A percentile compares a stretch with the other conserved stretches of the same genome.
Evolutionary conservation across 1,140 invertebrate genomes (phyloP).

Genomic region (Chrysomallon squamiferum): DNA sequence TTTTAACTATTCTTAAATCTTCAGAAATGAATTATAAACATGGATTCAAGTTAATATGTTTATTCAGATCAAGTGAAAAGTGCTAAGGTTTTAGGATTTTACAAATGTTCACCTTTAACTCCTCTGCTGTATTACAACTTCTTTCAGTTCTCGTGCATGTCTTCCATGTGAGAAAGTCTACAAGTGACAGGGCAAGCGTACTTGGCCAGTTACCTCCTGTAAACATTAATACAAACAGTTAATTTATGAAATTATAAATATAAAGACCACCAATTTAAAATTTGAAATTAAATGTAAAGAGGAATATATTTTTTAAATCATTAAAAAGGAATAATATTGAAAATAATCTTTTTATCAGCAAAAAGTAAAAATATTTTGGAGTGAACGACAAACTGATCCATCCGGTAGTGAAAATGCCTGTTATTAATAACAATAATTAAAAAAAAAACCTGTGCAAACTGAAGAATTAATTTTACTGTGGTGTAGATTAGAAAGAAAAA

Average conservation of each 20-base stretch:
- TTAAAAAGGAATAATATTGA: neutral
- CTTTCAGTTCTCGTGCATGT: slow-evolving; percentile 67
- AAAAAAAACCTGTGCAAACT: too few relatives aligned
- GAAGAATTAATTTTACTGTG: too few relatives aligned
- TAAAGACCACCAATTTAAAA: neutral
- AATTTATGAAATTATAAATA: neutral
- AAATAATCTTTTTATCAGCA: neutral
- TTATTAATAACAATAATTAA: too few relatives aligned
- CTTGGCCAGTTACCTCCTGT: slow-evolving; percentile 92
- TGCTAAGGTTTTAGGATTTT: too few relatives aligned
- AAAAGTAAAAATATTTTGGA: neutral
- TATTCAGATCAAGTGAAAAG: too few relatives aligned
- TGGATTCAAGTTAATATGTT: too few relatives aligned
- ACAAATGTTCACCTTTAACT: too few relatives aligned
- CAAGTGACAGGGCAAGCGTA: slow-evolving; percentile 89
- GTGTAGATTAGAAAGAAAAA: too few relatives aligned
- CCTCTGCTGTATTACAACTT: slow-evolving; percentile 33
- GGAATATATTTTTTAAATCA: neutral
- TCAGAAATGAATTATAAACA: neutral
- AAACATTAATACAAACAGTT: too few relatives aligned
- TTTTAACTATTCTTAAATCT: neutral
- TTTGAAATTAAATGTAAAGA: neutral
- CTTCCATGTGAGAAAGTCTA: slow-evolving; percentile 87
- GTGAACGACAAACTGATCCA: neutral
- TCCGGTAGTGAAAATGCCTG: too few relatives aligned